phyloP scores from a whole-genome alignment of 1,140 invertebrate genomes.

The Popillia japonica region DNA sequence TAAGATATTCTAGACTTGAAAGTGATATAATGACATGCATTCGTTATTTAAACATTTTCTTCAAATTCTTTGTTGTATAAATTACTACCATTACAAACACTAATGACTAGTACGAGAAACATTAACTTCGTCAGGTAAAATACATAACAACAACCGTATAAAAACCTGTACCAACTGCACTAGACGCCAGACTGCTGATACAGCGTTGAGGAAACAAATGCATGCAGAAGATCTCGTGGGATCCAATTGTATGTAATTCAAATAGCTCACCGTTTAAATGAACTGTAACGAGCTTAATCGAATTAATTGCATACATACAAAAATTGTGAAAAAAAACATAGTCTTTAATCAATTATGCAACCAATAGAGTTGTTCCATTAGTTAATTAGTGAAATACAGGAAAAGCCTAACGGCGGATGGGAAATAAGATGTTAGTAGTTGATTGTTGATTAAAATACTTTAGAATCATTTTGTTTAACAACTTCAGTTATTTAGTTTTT shows the following conservation, averaged over 20 bases:
- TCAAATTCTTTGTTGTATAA: too few species aligned
- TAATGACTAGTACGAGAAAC: too few species aligned
- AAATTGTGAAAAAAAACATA: conserved; percentile 42
- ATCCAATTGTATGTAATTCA: conserved; percentile 37
- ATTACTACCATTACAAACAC: too few species aligned
- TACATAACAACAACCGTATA: too few species aligned
- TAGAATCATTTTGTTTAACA: too few species aligned
- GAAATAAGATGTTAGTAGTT: background rate
- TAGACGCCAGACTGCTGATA: conserved; percentile 11
- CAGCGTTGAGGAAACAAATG: background rate
- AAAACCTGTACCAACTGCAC: too few species aligned
- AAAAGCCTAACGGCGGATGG: conserved; percentile 38
- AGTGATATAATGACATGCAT: too few species aligned
- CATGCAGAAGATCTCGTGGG: conserved; percentile 22
- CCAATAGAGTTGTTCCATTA: conserved; percentile 47
- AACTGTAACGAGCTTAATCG: conserved; percentile 47
- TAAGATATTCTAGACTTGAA: too few species aligned
- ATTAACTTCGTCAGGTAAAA: too few species aligned
- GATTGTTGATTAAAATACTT: background rate
- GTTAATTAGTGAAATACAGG: conserved; percentile 49
- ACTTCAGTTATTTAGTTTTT: too few species aligned
- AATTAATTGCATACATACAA: conserved; percentile 45
- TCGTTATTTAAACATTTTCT: too few species aligned
- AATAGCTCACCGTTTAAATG: conserved; percentile 41
- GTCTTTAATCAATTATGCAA: conserved; percentile 46